phyloP scores from a whole-genome alignment of 2,888 invertebrate species.

The Nephrotoma guestfalica region DNA sequence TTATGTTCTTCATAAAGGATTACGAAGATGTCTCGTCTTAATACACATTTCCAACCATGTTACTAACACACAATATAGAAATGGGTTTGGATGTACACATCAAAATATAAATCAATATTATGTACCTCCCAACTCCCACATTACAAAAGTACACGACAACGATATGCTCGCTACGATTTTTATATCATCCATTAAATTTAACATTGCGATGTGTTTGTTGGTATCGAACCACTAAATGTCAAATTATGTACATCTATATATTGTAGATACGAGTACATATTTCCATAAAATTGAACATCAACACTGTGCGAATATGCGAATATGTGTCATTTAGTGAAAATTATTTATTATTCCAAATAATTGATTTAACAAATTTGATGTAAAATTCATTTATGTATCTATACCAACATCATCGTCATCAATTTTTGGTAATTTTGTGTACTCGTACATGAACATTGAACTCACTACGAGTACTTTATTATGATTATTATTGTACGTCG shows the following conservation, averaged over 20 bases:
- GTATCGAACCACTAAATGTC: not conserved
- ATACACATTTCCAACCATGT: no score
- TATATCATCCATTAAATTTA: not conserved
- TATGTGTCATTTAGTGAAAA: not conserved
- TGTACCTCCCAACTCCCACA: not conserved
- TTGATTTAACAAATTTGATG: not conserved
- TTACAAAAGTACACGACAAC: not conserved
- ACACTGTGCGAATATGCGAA: not conserved
- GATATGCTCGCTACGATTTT: not conserved
- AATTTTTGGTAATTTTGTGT: not conserved
- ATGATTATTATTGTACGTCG: not conserved
- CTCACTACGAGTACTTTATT: not conserved
- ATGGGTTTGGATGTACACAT: not conserved
- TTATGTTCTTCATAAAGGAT: not conserved
- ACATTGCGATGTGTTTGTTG: not conserved
- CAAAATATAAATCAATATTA: not conserved
- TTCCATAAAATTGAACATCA: not conserved
- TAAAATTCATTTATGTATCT: not conserved
- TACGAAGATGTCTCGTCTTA: not conserved
- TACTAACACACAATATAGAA: not conserved
- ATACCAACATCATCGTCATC: not conserved
- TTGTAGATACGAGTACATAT: not conserved
- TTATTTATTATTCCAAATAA: not conserved
- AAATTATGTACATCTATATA: not conserved
- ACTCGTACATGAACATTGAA: not conserved